Evolutionary conservation across 2,797 vertebrate species (phyloP), one percentile per base, ranked within the genome.

Genomic region (Glossophaga mutica): DNA sequence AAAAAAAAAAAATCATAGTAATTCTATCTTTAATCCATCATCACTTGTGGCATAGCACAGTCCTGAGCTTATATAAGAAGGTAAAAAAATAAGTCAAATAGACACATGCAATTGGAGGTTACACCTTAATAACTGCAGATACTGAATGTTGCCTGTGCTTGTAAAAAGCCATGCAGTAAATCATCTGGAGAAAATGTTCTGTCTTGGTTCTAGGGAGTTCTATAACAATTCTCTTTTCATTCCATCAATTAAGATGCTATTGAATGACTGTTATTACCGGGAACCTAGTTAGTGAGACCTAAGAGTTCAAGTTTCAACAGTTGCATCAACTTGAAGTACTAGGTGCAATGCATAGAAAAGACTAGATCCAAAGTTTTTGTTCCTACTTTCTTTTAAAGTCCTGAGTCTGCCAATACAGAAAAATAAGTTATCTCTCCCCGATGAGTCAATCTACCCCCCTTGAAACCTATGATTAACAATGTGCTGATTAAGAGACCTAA

Each of bases 41-140:
- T 48, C 19, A 12, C 42, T 34, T 83, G 32, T 89, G 57, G 37
- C 62, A 84, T 8, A 82, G 87, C 62, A 92, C 44, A 79, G 37
- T 74, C 87, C 46, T 82, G 37, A 93, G 34, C 19, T 82, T 94
- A 76, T 26, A 78, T 10, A 79, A 74, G 42, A 73, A 82, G 42
- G 22, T 46, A 18, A 74, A 94, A 96, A 55, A 91, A 42, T 42
- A 87, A 91, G 37, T 50, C 52, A 91, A 37, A 42, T 29, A 84
- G 9, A 92, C 8, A 90, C 29, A 52, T 59, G 74, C 50, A 90
- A 90, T 94, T 95, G 90, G 92, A 94, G 46, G 37, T 88, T 83
- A 71, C 21, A 68, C 29, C 26, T 92, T 92, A 91, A 39, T 83
- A 89, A 94, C 48, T 74, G 48, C 12, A 14, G 59, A 74, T 39